phyloP scores from a whole-genome alignment of 2,888 invertebrate genomes.

The Leptothorax acervorum region DNA sequence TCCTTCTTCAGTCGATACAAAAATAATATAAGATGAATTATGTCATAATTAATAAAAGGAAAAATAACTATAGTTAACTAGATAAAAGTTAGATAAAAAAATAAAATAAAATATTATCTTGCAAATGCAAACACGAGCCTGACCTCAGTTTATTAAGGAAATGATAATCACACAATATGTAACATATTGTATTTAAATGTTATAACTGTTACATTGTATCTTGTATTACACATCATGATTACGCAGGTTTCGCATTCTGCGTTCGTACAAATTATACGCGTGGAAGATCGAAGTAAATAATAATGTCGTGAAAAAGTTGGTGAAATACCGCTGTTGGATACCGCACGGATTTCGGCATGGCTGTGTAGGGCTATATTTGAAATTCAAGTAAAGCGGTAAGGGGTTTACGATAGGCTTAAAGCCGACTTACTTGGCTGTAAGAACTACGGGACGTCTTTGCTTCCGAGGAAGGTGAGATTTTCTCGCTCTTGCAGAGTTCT shows the following conservation, averaged over 20 bases:
- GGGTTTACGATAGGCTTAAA: slow-evolving; percentile 27
- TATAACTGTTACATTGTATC: background rate
- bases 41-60: too few species aligned
- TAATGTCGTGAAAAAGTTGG: slow-evolving; percentile 7
- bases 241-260: background rate
- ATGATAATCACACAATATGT: too few species aligned
- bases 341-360: slow-evolving; percentile 15
- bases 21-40: too few species aligned
- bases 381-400: slow-evolving; percentile 41
- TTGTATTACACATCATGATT: background rate
- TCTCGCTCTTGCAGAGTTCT: background rate
- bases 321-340: background rate
- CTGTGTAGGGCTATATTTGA: slow-evolving; percentile 11
- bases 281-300: background rate
- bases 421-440: background rate
- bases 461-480: background rate
- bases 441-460: background rate
- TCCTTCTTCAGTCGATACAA: too few species aligned
- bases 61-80: too few species aligned
- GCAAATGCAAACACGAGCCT: too few species aligned
- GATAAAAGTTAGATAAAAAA: too few species aligned
- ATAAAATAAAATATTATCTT: too few species aligned
- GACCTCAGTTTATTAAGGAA: too few species aligned
- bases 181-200: background rate
- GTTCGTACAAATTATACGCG: background rate